phyloP scores from a whole-genome alignment of 1,140 invertebrate species.

The Rhynchophorus ferrugineus region DNA sequence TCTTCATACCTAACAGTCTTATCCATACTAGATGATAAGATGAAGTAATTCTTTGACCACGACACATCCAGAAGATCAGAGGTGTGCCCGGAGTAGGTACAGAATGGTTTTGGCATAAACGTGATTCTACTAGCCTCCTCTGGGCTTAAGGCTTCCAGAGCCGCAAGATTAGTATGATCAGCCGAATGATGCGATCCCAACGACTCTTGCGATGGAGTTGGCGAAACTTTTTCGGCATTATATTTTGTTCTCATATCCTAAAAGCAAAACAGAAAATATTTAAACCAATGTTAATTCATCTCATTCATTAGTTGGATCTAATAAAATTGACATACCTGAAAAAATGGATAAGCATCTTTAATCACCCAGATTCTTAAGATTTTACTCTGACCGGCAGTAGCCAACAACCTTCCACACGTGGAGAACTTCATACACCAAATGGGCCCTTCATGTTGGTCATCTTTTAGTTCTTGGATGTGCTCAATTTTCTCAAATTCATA shows the following conservation, averaged over 20 bases:
- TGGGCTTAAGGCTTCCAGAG: constrained; percentile 39
- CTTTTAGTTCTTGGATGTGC: constrained; percentile 48
- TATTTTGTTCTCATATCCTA: constrained; percentile 91
- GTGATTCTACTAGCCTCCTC: constrained; percentile 53
- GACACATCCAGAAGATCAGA: constrained; percentile 94
- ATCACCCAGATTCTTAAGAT: constrained; percentile 91
- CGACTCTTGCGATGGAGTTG: constrained; percentile 83
- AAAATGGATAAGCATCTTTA: constrained; percentile 77
- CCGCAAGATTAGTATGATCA: constrained; percentile 50
- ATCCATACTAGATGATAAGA: constrained; percentile 96
- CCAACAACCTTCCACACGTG: constrained; percentile 82
- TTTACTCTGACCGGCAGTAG: constrained; percentile 93
- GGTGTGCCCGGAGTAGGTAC: constrained; percentile 88
- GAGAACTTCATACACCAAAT: constrained; percentile 99
- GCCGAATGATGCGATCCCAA: constrained; percentile 71
- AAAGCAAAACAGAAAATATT: no score
- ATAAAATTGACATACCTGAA: constrained; percentile 50
- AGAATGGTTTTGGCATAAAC: constrained; percentile 90
- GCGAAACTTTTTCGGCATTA: constrained; percentile 79
- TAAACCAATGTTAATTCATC: constrained; percentile 21
- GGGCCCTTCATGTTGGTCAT: constrained; percentile 73
- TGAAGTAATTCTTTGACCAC: constrained; percentile 98
- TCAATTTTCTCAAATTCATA: constrained; percentile 82
- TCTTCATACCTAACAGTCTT: constrained; percentile 72
- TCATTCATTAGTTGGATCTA: not conserved